Evolutionary conservation across 2,888 invertebrate species (phyloP), one percentile per base, ranked within the genome.

Genomic region (Acrobasis consociella): DNA sequence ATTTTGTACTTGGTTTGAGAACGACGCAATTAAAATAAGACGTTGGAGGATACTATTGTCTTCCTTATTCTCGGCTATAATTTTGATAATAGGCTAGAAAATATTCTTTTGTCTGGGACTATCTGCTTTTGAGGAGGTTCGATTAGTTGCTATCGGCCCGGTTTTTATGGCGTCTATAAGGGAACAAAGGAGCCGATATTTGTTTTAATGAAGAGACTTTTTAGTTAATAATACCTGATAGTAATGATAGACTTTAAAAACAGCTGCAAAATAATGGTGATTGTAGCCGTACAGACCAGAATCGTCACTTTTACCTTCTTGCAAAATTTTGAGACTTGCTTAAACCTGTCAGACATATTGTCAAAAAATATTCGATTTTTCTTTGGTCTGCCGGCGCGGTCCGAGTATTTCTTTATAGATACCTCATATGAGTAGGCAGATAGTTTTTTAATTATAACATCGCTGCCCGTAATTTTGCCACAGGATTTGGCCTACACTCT

Each of bases 21-120:
- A 84, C 80, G 83, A 73, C 73, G 82, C 84, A 83, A 89, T 89
- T 89, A 89, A 88, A 89, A 90, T 84, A 89, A 89, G 86, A 83
- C 74, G 74, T 74, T 75, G 78, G 71, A 72, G 71, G 76, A 71
- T 76, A 71, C 80, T 74, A 86, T 91, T 90, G 89, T 91, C 83
- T 83, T 76, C 71, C 78, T 77, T 75, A 73, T 77, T 78, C 72
- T 76, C 81, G 85, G 80, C 89, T 83, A 89, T 89, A 89, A 91
- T 91, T 91, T 90, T 89, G 89, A 91, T 89, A 90, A 91, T 89
- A 91, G 87, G 80, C 89, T 86, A 89, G 91, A 89, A 88, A 91
- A 89, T 89, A 87, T 87, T 85, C 87, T 87, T 88, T 91, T 91
- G 91, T 91, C 82, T 86, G 70, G 70, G 85, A 78, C 83, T 86